Evolutionary conservation across 2,888 invertebrate genomes (phyloP), one percentile per base, ranked within the genome.

Genomic region (Megamerina dolium): DNA sequence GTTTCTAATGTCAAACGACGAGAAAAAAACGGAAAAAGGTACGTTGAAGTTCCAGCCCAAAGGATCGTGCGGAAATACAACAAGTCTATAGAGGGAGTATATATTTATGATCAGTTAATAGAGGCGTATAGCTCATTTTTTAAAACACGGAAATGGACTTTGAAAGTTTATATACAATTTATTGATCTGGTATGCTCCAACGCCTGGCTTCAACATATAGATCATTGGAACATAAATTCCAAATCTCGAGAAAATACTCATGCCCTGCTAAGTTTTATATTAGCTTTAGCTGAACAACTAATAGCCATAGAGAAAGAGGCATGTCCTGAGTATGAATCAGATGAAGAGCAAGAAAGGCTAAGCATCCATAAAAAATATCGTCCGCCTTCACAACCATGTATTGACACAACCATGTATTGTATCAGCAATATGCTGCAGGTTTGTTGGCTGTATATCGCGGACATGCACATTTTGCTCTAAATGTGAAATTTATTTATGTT

Each of bases 61-160:
- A 41, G 32, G 31, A 45, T 46, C 19, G 44, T 49, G 23, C 27
- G 35, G 20, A 27, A 43, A 37, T 49, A 46, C 43, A 48, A 43
- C 30, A 39, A 41, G 32, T 34, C 23, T 18, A 46, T 49, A 34
- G 39, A 44, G 29, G 46, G 42, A 18, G 46, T 49, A 37, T 43
- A 46, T 37, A 21, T 44, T 44, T 46, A 34, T 32, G 46, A 49
- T 21, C 41, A 46, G 37, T 14, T 34, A 43, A 43, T 45, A 30
- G 41, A 37, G 26, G 37, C 38, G 4, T 49, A 39, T 21, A 30
- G 46, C 14, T 31, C 13, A 18, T 46, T 43, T 41, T 43, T 46
- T 19, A 46, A 45, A 49, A 39, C 36, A 12, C 17, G 39, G 42
- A 49, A 49, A 43, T 46, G 36, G 39, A 38, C 42, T 21, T 39